A percentile compares a stretch with the other conserved stretches of the same genome.
phyloP scores from a whole-genome alignment of 2,888 invertebrate genomes.

The Zygogramma bicolorata region DNA sequence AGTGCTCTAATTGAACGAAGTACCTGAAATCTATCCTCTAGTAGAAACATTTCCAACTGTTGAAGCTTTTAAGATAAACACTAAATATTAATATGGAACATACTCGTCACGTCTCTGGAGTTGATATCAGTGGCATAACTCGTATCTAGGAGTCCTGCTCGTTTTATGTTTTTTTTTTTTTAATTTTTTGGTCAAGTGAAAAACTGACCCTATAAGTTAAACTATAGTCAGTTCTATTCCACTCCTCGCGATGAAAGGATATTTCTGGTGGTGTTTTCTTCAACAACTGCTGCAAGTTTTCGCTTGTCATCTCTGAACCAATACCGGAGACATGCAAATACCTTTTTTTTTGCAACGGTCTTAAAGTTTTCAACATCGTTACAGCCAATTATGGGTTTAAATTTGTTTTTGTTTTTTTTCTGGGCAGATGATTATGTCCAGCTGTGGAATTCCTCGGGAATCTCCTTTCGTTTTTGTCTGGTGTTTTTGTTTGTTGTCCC shows the following conservation, averaged over 20 bases:
- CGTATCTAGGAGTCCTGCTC: conserved; percentile 12
- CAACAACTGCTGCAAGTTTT: conserved; percentile 10
- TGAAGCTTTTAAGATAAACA: conserved; percentile 10
- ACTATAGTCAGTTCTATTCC: conserved; percentile 7
- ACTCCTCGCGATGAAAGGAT: background rate
- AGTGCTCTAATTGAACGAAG: background rate
- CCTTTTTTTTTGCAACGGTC: background rate
- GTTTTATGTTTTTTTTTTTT: background rate
- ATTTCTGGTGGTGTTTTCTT: conserved; percentile 10
- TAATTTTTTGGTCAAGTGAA: conserved; percentile 6
- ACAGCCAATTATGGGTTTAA: background rate
- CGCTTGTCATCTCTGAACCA: conserved; percentile 2
- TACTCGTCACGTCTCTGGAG: conserved; percentile 3
- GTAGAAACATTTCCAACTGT: conserved; percentile 10
- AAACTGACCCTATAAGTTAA: conserved; percentile 12
- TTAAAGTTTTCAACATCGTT: background rate
- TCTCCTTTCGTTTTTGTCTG: background rate
- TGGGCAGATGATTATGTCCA: background rate
- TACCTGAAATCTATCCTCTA: conserved; percentile 4
- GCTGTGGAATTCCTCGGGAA: conserved; percentile 7
- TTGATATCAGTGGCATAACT: background rate
- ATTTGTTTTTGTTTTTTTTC: conserved; percentile 5
- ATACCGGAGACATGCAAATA: conserved; percentile 12
- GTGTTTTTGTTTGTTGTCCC: background rate
- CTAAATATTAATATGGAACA: conserved; percentile 11